Evolutionary conservation across 2,888 invertebrate species (phyloP).

Genomic region (Muschampia plurimacula): DNA sequence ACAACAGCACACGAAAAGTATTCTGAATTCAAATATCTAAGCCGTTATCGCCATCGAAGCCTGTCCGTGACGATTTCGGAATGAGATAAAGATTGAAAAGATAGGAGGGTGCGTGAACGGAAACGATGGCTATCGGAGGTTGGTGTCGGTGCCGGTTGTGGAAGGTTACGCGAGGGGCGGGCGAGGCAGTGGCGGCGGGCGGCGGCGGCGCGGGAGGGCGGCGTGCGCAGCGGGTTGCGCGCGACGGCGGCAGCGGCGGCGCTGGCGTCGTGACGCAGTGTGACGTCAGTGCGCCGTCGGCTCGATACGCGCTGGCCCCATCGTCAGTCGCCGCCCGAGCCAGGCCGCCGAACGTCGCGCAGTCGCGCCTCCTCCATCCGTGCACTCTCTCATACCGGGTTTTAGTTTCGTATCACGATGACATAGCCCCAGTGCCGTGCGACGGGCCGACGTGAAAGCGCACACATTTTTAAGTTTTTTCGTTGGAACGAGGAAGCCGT

Average conservation of each 20-base stretch:
- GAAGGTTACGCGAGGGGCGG: constrained; percentile 70
- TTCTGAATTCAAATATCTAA: neutral
- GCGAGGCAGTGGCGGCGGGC: constrained; percentile 66
- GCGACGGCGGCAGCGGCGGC: constrained; percentile 75
- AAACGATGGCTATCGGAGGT: constrained; percentile 67
- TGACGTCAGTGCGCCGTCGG: constrained; percentile 90
- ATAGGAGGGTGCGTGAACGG: constrained; percentile 52
- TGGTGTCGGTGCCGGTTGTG: constrained; percentile 75
- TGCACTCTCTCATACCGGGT: constrained; percentile 81
- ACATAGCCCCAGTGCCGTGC: constrained; percentile 83
- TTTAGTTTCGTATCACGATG: constrained; percentile 83
- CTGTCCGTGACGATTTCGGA: constrained; percentile 37
- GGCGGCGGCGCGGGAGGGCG: constrained; percentile 57
- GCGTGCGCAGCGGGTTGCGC: constrained; percentile 60
- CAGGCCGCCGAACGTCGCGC: constrained; percentile 81
- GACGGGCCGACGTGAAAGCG: constrained; percentile 78
- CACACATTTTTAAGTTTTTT: constrained; percentile 83
- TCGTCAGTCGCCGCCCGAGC: constrained; percentile 86
- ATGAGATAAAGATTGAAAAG: constrained; percentile 41
- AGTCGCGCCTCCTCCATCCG: constrained; percentile 76
- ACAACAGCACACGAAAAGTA: constrained; percentile 11
- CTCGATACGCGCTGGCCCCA: constrained; percentile 87
- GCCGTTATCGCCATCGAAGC: constrained; percentile 8
- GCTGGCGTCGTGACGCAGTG: constrained; percentile 88
- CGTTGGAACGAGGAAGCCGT: constrained; percentile 79